Conservation (phyloP, 2,797 vertebrate genomes). For the Pseudomugil tenellus region DNA sequence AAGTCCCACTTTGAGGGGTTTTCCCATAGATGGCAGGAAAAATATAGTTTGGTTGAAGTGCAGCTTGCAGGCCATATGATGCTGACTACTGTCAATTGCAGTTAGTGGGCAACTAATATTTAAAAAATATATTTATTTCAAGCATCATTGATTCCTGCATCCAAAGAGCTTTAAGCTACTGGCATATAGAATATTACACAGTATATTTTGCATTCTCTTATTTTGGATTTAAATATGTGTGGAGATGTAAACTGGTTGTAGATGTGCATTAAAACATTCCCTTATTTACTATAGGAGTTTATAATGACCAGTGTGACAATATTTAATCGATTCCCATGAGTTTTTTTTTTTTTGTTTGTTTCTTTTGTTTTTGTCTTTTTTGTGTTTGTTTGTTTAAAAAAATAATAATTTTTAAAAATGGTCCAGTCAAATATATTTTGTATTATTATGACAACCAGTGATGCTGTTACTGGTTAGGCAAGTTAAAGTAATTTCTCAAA, state of each 20-base stretch:
- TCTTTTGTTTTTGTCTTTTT: too few relatives aligned
- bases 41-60: conserved; percentile 73
- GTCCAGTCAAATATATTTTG: neutral
- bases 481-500: neutral
- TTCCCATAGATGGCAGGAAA: conserved; percentile 70
- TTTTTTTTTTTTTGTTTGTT: neutral
- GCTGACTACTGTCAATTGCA: conserved; percentile 1
- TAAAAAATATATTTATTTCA: too few relatives aligned
- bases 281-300: neutral
- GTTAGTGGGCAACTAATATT: neutral
- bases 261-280: neutral
- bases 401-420: neutral
- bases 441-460: neutral
- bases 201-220: neutral
- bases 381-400: neutral
- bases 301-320: neutral
- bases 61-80: conserved; percentile 22
- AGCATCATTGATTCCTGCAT: too few relatives aligned
- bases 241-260: neutral
- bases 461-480: neutral
- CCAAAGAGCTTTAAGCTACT: too few relatives aligned
- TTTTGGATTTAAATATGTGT: neutral
- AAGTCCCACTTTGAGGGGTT: conserved; percentile 71
- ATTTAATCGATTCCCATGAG: neutral
- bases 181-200: neutral